Percentiles rank a stretch among this genome's conserved stretches.
Conservation (phyloP, 1,140 invertebrate species). For the Aporrectodea caliginosa region DNA sequence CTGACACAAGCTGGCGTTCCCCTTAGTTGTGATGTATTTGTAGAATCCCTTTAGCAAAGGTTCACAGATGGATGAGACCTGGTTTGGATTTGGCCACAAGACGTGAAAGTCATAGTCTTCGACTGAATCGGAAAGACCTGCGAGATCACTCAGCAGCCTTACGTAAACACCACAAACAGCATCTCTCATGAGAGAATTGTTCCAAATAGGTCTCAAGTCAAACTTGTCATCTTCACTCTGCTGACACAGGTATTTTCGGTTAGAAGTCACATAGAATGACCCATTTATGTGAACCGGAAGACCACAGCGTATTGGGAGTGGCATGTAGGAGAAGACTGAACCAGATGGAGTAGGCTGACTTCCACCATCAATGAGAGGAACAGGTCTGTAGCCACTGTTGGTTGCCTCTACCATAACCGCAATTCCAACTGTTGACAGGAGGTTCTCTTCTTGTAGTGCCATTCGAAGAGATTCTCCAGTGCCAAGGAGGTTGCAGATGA, state of each 20-base stretch:
- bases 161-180: constrained; percentile 27
- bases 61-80: neutral
- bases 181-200: constrained; percentile 37
- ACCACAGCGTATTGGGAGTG: constrained; percentile 39
- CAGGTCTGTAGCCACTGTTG: constrained; percentile 9
- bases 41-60: constrained; percentile 26
- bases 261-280: constrained; percentile 40
- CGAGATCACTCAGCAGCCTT: constrained; percentile 19
- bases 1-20: neutral
- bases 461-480: constrained; percentile 27
- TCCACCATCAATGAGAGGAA: neutral
- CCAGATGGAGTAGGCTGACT: constrained; percentile 3
- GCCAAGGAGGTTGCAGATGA: constrained; percentile 29
- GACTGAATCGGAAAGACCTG: neutral
- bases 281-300: constrained; percentile 41
- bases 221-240: constrained; percentile 38
- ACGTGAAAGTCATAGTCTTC: constrained; percentile 12
- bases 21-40: neutral
- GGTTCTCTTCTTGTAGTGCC: constrained; percentile 27
- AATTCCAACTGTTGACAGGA: constrained; percentile 32
- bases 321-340: constrained; percentile 39
- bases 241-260: constrained; percentile 34
- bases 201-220: constrained; percentile 37
- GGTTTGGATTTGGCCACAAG: constrained; percentile 21
- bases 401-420: constrained; percentile 29